Percentiles rank a stretch among this genome's conserved stretches.
These are phyloP conservation scores for Eira barbara DNA, from an alignment of 2,113 vertebrate species.

Conservation along the genomic window DNA sequence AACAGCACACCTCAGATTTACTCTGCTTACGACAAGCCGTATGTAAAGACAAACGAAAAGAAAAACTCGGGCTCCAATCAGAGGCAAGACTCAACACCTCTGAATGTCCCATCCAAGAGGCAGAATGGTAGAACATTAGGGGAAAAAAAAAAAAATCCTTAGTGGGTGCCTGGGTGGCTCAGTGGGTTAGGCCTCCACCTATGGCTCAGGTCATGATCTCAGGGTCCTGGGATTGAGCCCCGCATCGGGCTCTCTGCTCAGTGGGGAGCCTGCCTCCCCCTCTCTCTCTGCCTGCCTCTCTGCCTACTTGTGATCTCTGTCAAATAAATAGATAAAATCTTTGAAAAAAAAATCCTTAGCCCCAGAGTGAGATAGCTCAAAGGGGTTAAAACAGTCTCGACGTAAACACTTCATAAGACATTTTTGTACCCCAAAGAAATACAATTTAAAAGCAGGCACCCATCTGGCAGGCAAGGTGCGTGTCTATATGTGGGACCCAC, in stretches of 20 bases:
- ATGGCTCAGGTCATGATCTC: no score
- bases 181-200: no score
- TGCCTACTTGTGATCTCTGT: no score
- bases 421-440: background rate
- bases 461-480: background rate
- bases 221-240: no score
- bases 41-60: background rate
- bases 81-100: background rate
- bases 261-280: no score
- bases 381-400: background rate
- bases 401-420: background rate
- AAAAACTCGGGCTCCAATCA: background rate
- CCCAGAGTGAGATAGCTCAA: background rate
- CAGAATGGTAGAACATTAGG: background rate
- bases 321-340: no score
- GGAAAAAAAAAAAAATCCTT: background rate
- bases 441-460: no score
- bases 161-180: background rate
- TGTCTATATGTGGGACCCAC: rapidly evolving
- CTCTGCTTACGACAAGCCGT: background rate
- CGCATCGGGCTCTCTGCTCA: no score
- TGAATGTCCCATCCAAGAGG: background rate
- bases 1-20: background rate
- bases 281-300: no score
- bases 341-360: background rate